phyloP scores from a whole-genome alignment of 2,113 vertebrate species.

The Cephalopterus ornatus region DNA sequence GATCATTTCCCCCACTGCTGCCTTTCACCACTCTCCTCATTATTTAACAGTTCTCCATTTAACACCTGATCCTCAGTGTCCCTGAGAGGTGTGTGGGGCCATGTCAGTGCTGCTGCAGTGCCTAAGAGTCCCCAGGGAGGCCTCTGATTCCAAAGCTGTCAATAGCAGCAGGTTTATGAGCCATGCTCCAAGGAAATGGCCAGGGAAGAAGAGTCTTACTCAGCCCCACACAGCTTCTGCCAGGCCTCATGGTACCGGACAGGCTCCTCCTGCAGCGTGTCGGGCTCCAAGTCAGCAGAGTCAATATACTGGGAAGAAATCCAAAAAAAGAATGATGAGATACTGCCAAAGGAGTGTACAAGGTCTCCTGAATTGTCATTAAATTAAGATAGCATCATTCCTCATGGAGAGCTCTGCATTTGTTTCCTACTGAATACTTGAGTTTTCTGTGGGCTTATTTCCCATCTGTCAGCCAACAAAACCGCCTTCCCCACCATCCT shows the following conservation, averaged over 20 bases:
- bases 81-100: not conserved
- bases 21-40: not conserved
- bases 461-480: not conserved
- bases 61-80: not conserved
- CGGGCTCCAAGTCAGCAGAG: slow-evolving; percentile 88
- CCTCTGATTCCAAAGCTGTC: not conserved
- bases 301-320: slow-evolving; percentile 85
- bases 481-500: not conserved
- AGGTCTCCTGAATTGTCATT: not conserved
- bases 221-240: slow-evolving; percentile 94
- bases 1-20: not conserved
- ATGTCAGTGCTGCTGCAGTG: not conserved
- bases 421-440: not conserved
- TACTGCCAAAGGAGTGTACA: not conserved
- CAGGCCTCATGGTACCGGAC: slow-evolving; percentile 95
- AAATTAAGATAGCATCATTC: not conserved
- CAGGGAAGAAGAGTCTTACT: slow-evolving; percentile 76
- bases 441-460: not conserved
- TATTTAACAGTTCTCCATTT: not conserved
- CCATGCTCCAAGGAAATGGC: not conserved
- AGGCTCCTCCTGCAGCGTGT: slow-evolving; percentile 87
- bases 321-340: not conserved
- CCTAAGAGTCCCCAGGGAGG: not conserved
- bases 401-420: not conserved
- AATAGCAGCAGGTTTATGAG: not conserved